phyloP scores from a whole-genome alignment of 2,888 invertebrate genomes.

The Melieria picta region DNA sequence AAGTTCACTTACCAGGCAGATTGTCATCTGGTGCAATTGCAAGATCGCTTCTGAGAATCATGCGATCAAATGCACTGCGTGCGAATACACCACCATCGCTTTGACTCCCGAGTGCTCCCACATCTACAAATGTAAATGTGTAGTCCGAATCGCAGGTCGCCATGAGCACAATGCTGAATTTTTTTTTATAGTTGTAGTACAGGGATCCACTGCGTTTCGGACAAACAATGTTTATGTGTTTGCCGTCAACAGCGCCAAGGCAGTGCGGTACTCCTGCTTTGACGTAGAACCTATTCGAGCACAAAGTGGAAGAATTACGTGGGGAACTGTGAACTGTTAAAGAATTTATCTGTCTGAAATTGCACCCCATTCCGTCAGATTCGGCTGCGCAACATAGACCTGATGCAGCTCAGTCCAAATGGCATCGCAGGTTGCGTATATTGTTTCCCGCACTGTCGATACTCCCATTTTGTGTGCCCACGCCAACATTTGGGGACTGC shows the following conservation, averaged over 20 bases:
- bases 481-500: neutral
- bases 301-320: neutral
- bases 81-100: too few relatives aligned
- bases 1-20: too few relatives aligned
- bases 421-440: constrained; percentile 11
- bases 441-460: constrained; percentile 2
- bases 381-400: neutral
- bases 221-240: constrained; percentile 10
- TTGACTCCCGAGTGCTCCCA: too few relatives aligned
- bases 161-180: constrained; percentile 1
- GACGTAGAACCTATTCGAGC: neutral
- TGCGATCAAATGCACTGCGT: too few relatives aligned
- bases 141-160: constrained; percentile 10
- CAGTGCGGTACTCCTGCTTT: constrained; percentile 10
- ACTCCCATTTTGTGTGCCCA: constrained; percentile 6
- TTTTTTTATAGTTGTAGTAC: neutral
- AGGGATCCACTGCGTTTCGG: neutral
- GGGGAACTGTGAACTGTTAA: too few relatives aligned
- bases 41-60: too few relatives aligned
- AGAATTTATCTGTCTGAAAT: neutral
- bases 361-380: too few relatives aligned
- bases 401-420: constrained; percentile 1
- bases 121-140: constrained; percentile 6
- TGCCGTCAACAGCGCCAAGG: constrained; percentile 13
- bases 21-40: too few relatives aligned